phyloP scores from a whole-genome alignment of 2,888 invertebrate genomes.

The Suillia variegata region DNA sequence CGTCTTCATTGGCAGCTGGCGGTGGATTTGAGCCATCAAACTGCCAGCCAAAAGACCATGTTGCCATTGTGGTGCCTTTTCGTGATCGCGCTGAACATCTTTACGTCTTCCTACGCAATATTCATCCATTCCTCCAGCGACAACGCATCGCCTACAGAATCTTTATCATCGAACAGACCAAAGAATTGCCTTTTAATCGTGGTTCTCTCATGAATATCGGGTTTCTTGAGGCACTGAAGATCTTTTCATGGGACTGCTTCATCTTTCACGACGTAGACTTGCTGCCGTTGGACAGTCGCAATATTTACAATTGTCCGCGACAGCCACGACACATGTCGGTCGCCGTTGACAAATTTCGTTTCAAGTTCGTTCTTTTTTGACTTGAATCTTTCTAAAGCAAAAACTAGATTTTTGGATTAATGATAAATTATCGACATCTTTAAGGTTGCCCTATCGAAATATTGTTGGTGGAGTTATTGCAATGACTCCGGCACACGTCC shows the following conservation, averaged over 20 bases:
- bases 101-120: conserved; percentile 85
- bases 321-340: conserved; percentile 94
- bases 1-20: conserved; percentile 75
- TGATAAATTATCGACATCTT: no score
- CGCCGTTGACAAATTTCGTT: conserved; percentile 82
- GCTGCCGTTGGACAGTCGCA: conserved; percentile 89
- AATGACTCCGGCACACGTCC: conserved; percentile 83
- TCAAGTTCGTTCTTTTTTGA: conserved; percentile 67
- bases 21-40: conserved; percentile 82
- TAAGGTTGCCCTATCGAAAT: conserved; percentile 86
- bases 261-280: conserved; percentile 97
- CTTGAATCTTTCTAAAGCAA: background rate
- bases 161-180: conserved; percentile 87
- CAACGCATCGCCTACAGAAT: conserved; percentile 95
- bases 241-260: conserved; percentile 81
- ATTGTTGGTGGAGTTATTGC: conserved; percentile 97
- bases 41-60: conserved; percentile 73
- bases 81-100: conserved; percentile 84
- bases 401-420: conserved; percentile 30
- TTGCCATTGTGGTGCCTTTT: conserved; percentile 94
- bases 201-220: conserved; percentile 98
- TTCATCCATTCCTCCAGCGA: conserved; percentile 89
- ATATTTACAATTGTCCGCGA: conserved; percentile 88
- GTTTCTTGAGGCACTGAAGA: conserved; percentile 83
- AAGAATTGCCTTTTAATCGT: conserved; percentile 77